Conservation (phyloP, 2,113 vertebrate genomes). For the Ophiodon elongatus region DNA sequence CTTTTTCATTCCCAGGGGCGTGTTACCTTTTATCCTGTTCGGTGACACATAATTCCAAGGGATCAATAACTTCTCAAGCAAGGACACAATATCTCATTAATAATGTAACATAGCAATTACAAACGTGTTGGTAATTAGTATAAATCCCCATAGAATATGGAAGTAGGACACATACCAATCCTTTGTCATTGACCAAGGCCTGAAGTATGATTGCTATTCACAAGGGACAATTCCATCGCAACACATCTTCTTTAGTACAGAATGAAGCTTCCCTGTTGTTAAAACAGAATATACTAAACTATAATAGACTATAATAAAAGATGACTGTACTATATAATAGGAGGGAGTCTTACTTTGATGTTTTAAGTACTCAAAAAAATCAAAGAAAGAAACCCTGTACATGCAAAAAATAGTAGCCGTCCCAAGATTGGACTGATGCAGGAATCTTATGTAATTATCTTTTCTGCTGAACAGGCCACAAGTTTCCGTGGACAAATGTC, state of each 20-base stretch:
- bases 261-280: too few relatives aligned
- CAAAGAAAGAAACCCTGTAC: background rate
- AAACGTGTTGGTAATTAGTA: constrained; percentile 30
- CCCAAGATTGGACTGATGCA: background rate
- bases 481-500: too few relatives aligned
- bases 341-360: background rate
- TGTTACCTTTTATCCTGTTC: background rate
- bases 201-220: constrained; percentile 4
- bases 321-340: background rate
- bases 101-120: constrained; percentile 33
- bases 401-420: background rate
- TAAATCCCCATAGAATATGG: constrained; percentile 18
- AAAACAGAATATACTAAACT: too few relatives aligned
- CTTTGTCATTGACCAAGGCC: background rate
- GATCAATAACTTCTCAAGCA: constrained; percentile 24
- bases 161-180: constrained; percentile 21
- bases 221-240: background rate
- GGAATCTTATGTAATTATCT: background rate
- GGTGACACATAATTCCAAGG: background rate
- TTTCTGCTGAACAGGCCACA: background rate
- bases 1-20: background rate
- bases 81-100: constrained; percentile 31
- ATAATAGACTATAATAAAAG: background rate
- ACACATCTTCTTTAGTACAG: background rate
- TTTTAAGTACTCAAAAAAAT: background rate